Evolutionary conservation across 2,888 invertebrate genomes (phyloP), one percentile per base, ranked within the genome.

Genomic region (Campaea margaritaria): DNA sequence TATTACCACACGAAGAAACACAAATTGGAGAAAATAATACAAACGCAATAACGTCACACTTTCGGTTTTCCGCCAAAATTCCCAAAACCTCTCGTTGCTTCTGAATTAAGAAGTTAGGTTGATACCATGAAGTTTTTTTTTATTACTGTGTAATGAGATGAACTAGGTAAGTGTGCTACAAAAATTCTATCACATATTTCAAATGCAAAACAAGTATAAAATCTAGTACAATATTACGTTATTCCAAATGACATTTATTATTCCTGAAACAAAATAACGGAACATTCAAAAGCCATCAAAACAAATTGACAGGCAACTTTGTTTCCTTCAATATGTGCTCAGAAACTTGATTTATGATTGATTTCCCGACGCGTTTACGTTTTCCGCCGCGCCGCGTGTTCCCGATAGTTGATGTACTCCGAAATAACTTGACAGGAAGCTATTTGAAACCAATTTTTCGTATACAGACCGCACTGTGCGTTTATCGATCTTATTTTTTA

Each of bases 281-380:
- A 31, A 46, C 54, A 43, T 60, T 50, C 51, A 50, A 55, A 51
- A 31, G 44, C 56, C 36, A 27, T 48, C 44, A 41, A 36, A 50
- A 49, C 52, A 51, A 59, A 68, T 82, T 80, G 79, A 73, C 75
- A 73, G 69, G 68, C 73, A 81, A 82, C 79, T 79, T 75, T 65
- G 78, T 83, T 85, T 79, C 80, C 81, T 73, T 70, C 76, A 72
- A 81, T 77, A 73, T 78, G 78, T 74, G 73, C 75, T 73, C 71
- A 68, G 69, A 72, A 84, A 84, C 75, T 72, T 75, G 81, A 81
- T 85, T 85, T 86, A 82, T 79, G 85, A 85, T 84, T 85, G 85
- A 85, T 85, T 85, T 85, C 82, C 83, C 76, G 66, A 47, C 66
- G 68, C 75, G 75, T 78, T 78, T 82, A 78, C 74, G 72, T 74